A percentile compares a stretch with the other conserved stretches of the same genome.
Evolutionary conservation across 2,797 vertebrate genomes (phyloP).

Genomic region (Sylvilagus floridanus): DNA sequence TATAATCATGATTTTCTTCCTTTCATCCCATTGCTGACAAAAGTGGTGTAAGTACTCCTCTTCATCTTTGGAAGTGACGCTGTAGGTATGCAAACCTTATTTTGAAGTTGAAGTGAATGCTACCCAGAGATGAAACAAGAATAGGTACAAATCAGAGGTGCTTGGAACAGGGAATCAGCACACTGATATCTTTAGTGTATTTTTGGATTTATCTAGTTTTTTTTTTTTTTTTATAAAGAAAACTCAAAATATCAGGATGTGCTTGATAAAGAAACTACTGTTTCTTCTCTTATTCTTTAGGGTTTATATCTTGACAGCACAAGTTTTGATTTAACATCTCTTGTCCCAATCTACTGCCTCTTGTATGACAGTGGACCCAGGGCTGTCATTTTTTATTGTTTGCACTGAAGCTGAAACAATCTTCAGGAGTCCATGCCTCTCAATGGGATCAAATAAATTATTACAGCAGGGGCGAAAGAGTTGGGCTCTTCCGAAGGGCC

Average conservation of each 20-base stretch:
- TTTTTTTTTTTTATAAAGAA: not conserved
- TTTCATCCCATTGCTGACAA: not conserved
- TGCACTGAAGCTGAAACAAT: not conserved
- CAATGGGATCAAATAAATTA: not conserved
- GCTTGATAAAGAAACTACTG: not conserved
- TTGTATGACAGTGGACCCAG: conserved; percentile 15
- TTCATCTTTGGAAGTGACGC: conserved; percentile 1
- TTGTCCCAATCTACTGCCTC: not conserved
- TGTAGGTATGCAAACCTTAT: conserved; percentile 1
- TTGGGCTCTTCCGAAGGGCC: not conserved
- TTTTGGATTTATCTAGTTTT: conserved; percentile 39
- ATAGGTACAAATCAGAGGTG: conserved; percentile 18
- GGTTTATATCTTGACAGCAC: conserved; percentile 9
- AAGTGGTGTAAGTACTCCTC: not conserved
- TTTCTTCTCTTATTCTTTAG: conserved; percentile 40
- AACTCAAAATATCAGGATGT: conserved; percentile 19
- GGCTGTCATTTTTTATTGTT: conserved; percentile 24
- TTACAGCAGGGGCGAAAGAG: not conserved
- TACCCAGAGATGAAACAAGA: not conserved
- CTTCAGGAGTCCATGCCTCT: conserved; percentile 17
- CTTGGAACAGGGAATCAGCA: not conserved
- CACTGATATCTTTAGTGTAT: not conserved
- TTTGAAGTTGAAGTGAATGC: not conserved
- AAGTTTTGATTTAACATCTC: conserved; percentile 47
- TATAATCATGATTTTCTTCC: not conserved